phyloP scores from a whole-genome alignment of 2,888 invertebrate genomes.

The Pandemis heparana region DNA sequence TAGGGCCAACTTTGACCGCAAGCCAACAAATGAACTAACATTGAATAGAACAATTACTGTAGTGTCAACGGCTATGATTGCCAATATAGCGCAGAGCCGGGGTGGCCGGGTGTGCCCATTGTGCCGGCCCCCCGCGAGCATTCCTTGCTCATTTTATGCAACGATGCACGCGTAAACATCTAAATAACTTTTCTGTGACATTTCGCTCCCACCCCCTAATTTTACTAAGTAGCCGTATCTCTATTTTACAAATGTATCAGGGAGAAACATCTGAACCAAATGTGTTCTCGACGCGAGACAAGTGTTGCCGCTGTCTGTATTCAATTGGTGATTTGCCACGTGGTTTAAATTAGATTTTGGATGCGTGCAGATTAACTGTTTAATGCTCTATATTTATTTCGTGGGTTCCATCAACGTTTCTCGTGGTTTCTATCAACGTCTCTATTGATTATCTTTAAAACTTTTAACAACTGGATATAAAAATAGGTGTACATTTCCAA shows the following conservation, averaged over 20 bases:
- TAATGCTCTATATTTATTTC: constrained; percentile 14
- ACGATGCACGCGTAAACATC: constrained; percentile 85
- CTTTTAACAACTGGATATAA: too few relatives aligned
- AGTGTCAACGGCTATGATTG: constrained; percentile 60
- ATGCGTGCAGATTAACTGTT: constrained; percentile 15
- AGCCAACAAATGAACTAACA: constrained; percentile 17
- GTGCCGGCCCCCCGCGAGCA: constrained; percentile 79
- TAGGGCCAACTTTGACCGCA: constrained; percentile 14
- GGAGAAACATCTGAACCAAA: constrained; percentile 74
- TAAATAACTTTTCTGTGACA: constrained; percentile 85
- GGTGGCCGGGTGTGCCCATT: constrained; percentile 78
- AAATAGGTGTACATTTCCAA: too few relatives aligned
- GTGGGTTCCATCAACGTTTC: background rate
- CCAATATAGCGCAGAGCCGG: constrained; percentile 72
- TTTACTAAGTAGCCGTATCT: constrained; percentile 84
- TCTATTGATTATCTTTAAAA: too few relatives aligned
- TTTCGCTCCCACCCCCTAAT: constrained; percentile 82
- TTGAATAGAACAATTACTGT: constrained; percentile 42
- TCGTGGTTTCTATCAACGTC: too few relatives aligned
- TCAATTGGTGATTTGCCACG: constrained; percentile 34
- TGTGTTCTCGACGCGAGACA: constrained; percentile 62
- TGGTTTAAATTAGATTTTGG: constrained; percentile 44
- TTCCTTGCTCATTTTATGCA: constrained; percentile 85
- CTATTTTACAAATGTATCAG: constrained; percentile 72
- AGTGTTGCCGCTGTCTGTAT: constrained; percentile 38